Base-by-base conservation (phyloP, 2,113 vertebrate species). In the Larimichthys polyactis region DNA sequence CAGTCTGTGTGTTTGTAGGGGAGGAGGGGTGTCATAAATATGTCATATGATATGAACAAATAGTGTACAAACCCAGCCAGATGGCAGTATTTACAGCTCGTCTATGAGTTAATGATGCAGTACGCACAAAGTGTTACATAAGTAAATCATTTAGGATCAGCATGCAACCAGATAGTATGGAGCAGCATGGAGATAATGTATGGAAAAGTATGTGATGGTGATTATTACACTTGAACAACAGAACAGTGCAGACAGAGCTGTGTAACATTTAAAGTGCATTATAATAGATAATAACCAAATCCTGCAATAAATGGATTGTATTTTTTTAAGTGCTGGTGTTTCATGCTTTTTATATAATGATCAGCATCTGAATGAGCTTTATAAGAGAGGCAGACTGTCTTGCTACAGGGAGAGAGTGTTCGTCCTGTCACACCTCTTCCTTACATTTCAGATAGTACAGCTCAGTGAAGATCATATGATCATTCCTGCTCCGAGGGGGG, bases 281-380 rank as follows among this genome's bases (percentile, higher is more conserved):
- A 70, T 24, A 22, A 54, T 40, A 40, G 36, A 8, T 40, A 40
- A 22, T 55, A 29, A 15, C 2, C 16, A 71, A 43, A 49, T 5
- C 5, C 49, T 51, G 4, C 48, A 49, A 46, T 12, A 1, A 46
- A 46, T 46, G 44, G 12, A 46, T 49, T 12, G 4, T 49, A 49
- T 55, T 55, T 46, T 44, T 64, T 55, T 46, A 27, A 22, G 32
- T 20, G 22, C 15, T 32, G 12, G 12, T 62, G 46, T 27, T 19
- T 36, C 6, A 63, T 46, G 11, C 51, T 29, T 60, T 60, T 20
- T 49, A 14, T 2, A 60, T n/a, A 4, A 11, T 36, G 4, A 27
- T 91, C 69, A 29, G 76, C 73, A 82, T 90, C 76, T 89, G 80
- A 90, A 84, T 76, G 67, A 92, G 90, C 87, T 90, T 87, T 78